Percentiles rank a stretch among this genome's conserved stretches.
phyloP scores from a whole-genome alignment of 2,888 invertebrate species.

The Drosophila tripunctata region DNA sequence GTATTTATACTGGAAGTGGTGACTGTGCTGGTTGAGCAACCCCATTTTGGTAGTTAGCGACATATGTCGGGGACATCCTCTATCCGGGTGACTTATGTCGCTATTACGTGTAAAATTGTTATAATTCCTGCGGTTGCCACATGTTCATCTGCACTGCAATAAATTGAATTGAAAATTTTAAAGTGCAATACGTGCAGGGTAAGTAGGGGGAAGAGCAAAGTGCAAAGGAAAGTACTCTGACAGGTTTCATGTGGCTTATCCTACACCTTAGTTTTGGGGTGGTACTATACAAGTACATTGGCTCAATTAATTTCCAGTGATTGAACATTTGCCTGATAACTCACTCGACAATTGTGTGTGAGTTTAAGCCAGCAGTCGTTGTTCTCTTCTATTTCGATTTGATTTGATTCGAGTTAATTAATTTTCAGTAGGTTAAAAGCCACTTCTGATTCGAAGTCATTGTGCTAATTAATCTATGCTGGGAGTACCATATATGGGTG shows the following conservation, averaged over 20 bases:
- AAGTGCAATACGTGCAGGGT: slow-evolving; percentile 32
- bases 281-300: slow-evolving; percentile 22
- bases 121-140: slow-evolving; percentile 81
- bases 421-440: slow-evolving; percentile 31
- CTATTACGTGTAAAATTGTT: slow-evolving; percentile 82
- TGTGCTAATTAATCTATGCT: slow-evolving; percentile 16
- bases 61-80: slow-evolving; percentile 79
- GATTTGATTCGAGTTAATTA: slow-evolving; percentile 52
- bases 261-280: slow-evolving; percentile 17
- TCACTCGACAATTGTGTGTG: slow-evolving; percentile 4
- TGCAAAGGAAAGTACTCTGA: background rate
- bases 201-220: background rate
- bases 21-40: slow-evolving; percentile 30
- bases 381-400: background rate
- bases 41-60: slow-evolving; percentile 61
- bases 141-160: slow-evolving; percentile 46
- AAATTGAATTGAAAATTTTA: slow-evolving; percentile 65
- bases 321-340: slow-evolving; percentile 68
- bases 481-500: background rate
- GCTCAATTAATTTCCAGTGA: slow-evolving; percentile 77
- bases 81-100: slow-evolving; percentile 80
- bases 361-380: background rate
- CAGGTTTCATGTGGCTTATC: slow-evolving; percentile 7
- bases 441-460: background rate
- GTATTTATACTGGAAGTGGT: slow-evolving; percentile 7